phyloP scores from a whole-genome alignment of 2,888 invertebrate species.

The Xylophagus ater region DNA sequence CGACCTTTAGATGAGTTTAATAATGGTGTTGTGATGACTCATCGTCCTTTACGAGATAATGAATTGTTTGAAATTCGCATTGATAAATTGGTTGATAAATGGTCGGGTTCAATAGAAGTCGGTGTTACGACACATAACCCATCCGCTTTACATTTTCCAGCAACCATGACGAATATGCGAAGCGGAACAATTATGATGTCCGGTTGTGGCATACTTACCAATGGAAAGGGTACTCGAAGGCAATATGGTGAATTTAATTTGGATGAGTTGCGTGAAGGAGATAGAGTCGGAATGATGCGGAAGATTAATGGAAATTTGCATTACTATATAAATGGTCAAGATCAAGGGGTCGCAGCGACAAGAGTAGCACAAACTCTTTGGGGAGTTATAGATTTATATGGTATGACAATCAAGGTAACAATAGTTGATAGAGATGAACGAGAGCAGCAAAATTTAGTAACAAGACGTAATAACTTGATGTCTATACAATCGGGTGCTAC shows the following conservation, averaged over 20 bases:
- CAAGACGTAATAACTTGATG: conserved; percentile 50
- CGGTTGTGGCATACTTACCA: conserved; percentile 90
- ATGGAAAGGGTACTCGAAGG: conserved; percentile 85
- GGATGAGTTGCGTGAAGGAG: conserved; percentile 85
- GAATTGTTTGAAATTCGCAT: conserved; percentile 93
- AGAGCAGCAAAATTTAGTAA: conserved; percentile 63
- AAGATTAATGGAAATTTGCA: conserved; percentile 76
- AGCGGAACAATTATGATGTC: conserved; percentile 93
- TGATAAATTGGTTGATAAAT: conserved; percentile 85
- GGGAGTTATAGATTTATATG: conserved; percentile 92
- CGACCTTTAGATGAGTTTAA: conserved; percentile 89
- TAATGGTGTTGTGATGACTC: conserved; percentile 92
- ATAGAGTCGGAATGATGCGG: conserved; percentile 84
- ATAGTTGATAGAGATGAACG: conserved; percentile 75
- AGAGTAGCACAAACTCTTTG: conserved; percentile 71
- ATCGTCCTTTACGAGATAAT: conserved; percentile 72
- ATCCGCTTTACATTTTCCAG: conserved; percentile 77
- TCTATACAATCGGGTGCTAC: conserved; percentile 18
- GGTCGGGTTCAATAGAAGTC: conserved; percentile 65
- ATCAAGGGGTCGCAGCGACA: conserved; percentile 83
- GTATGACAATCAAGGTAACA: conserved; percentile 84
- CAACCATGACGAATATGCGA: conserved; percentile 95
- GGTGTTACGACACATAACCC: conserved; percentile 93
- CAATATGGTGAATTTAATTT: conserved; percentile 91
- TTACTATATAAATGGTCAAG: conserved; percentile 85